These are phyloP conservation scores for Phthorimaea operculella DNA, from an alignment of 1,140 invertebrate species.

Conservation along the genomic window DNA sequence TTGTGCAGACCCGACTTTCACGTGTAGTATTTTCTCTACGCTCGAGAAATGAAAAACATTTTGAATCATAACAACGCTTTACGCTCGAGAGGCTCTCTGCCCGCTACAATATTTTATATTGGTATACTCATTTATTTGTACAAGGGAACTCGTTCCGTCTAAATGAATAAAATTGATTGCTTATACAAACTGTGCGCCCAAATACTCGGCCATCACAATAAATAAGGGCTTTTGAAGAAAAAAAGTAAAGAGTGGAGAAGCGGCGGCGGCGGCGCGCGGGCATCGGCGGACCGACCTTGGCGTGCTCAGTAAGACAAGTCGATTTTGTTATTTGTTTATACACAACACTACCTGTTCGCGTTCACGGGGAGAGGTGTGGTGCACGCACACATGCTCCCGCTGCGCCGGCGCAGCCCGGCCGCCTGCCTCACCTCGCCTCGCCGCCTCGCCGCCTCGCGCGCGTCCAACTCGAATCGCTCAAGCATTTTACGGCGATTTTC, in stretches of 20 bases:
- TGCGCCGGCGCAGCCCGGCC: slow-evolving; percentile 10
- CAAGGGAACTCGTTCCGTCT: slow-evolving; percentile 57
- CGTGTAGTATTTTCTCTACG: slow-evolving; percentile 7
- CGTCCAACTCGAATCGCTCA: slow-evolving; percentile 33
- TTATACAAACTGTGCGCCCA: slow-evolving; percentile 66
- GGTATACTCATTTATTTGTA: slow-evolving; percentile 58
- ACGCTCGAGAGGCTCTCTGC: slow-evolving; percentile 25
- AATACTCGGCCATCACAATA: slow-evolving; percentile 64
- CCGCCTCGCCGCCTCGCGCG: slow-evolving; percentile 6
- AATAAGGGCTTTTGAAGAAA: slow-evolving; percentile 57
- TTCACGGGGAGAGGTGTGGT: slow-evolving; percentile 34
- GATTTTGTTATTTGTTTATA: slow-evolving; percentile 68
- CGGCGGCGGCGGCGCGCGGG: slow-evolving; percentile 30
- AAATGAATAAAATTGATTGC: slow-evolving; percentile 69
- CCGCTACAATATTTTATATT: slow-evolving; percentile 44
- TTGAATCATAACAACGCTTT: slow-evolving; percentile 30
- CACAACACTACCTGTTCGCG: slow-evolving; percentile 62
- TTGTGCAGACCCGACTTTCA: slow-evolving; percentile 15
- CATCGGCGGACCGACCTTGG: slow-evolving; percentile 47
- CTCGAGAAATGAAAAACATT: slow-evolving; percentile 27
- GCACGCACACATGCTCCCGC: slow-evolving; percentile 30
- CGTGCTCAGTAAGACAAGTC: slow-evolving; percentile 58
- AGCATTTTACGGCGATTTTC: slow-evolving; percentile 61
- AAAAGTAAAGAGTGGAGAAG: slow-evolving; percentile 54
- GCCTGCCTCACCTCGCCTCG: not conserved